These are phyloP conservation scores for Agriotes lineatus DNA, from an alignment of 2,888 invertebrate genomes.

Conservation along the genomic window DNA sequence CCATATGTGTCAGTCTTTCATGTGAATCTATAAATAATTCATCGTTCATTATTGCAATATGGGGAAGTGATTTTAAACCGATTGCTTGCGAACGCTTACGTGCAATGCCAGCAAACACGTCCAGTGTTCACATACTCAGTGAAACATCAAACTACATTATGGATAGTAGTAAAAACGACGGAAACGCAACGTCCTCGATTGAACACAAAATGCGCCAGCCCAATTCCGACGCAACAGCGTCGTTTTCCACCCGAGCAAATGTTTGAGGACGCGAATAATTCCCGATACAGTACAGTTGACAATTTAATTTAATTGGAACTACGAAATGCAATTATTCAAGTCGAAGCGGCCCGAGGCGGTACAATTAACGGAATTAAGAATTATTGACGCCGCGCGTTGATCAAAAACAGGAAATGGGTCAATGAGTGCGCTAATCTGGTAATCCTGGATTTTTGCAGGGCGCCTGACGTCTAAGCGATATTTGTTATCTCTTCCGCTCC, in stretches of 20 bases:
- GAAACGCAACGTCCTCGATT: too few relatives aligned
- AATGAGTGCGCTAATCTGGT: slow-evolving; percentile 36
- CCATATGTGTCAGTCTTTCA: too few relatives aligned
- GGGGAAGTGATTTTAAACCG: slow-evolving; percentile 26
- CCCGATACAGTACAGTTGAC: slow-evolving; percentile 13
- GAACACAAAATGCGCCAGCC: too few relatives aligned
- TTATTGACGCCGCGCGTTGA: slow-evolving; percentile 32
- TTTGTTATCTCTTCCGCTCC: slow-evolving; percentile 53
- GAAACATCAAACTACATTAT: not conserved
- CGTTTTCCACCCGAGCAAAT: not conserved
- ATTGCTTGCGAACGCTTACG: slow-evolving; percentile 9
- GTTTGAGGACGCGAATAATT: slow-evolving; percentile 3
- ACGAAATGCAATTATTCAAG: slow-evolving; percentile 18
- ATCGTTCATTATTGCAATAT: slow-evolving; percentile 19
- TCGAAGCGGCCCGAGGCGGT: slow-evolving; percentile 8
- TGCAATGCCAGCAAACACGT: not conserved
- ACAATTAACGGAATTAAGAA: slow-evolving; percentile 28
- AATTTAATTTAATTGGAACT: slow-evolving; percentile 17
- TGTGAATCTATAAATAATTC: slow-evolving; percentile 24
- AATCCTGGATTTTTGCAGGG: slow-evolving; percentile 39
- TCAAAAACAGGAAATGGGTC: slow-evolving; percentile 42
- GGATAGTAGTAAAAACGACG: too few relatives aligned
- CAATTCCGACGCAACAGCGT: too few relatives aligned
- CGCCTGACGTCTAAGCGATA: slow-evolving; percentile 39
- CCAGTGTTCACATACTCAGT: not conserved